These are phyloP conservation scores for Catagonus wagneri DNA, from an alignment of 2,113 vertebrate species.

Conservation along the genomic window DNA sequence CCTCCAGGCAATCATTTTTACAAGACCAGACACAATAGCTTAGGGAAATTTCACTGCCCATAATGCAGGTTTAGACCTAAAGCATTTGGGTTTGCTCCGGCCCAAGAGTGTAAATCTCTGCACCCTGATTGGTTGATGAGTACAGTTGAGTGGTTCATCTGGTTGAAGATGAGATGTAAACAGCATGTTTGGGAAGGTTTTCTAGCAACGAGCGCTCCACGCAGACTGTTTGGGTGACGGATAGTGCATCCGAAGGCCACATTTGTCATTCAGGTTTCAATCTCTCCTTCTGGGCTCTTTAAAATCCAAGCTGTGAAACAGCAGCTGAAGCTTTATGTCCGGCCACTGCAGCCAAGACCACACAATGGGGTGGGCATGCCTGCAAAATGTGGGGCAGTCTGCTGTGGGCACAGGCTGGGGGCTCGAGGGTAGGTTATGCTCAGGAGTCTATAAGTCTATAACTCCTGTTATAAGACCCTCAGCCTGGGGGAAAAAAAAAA, in stretches of 20 bases:
- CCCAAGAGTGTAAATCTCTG: neutral
- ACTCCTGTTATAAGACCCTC: constrained; percentile 65
- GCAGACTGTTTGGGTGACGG: constrained; percentile 81
- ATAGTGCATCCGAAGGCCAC: constrained; percentile 81
- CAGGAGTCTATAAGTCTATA: constrained; percentile 71
- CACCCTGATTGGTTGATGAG: neutral
- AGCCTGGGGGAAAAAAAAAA: constrained; percentile 69
- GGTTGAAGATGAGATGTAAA: neutral
- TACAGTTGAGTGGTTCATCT: neutral
- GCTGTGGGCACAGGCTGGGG: constrained; percentile 37
- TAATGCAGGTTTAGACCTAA: neutral
- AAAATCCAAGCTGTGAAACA: constrained; percentile 85
- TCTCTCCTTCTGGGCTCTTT: constrained; percentile 83
- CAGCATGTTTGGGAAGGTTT: neutral
- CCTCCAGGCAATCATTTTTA: neutral
- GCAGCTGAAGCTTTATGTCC: constrained; percentile 84
- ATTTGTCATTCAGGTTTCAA: constrained; percentile 84
- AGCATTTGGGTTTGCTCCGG: neutral
- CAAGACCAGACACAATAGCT: neutral
- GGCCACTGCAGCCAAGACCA: constrained; percentile 80
- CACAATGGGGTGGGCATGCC: constrained; percentile 61
- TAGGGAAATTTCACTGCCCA: neutral
- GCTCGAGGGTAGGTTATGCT: neutral
- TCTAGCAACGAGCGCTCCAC: constrained; percentile 59
- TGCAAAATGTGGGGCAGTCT: constrained; percentile 78